These are phyloP conservation scores for Sylvilagus bachmani DNA, from an alignment of 2,113 vertebrate genomes.

Conservation along the genomic window DNA sequence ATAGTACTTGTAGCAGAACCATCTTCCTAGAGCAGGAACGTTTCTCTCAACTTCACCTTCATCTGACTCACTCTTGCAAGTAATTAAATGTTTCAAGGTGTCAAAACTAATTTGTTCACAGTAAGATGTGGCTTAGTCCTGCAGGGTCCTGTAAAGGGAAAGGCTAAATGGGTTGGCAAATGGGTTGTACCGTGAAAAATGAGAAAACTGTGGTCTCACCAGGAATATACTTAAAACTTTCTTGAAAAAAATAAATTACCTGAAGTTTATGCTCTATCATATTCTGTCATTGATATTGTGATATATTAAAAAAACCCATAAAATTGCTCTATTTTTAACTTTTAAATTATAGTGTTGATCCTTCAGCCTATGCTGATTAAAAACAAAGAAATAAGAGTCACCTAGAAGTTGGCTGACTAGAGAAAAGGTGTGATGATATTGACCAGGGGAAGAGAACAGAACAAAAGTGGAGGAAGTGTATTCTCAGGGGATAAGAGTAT, in stretches of 20 bases:
- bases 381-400: neutral
- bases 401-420: no score
- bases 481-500: no score
- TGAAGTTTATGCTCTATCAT: neutral
- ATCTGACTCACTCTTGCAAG: slow-evolving; percentile 66
- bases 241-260: neutral
- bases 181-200: slow-evolving; percentile 31
- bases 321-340: neutral
- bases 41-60: slow-evolving; percentile 60
- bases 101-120: slow-evolving; percentile 71
- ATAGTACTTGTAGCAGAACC: neutral
- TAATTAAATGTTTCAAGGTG: slow-evolving; percentile 70
- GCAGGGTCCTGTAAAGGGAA: slow-evolving; percentile 34
- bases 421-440: no score
- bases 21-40: slow-evolving; percentile 16
- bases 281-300: neutral
- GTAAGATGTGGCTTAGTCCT: slow-evolving; percentile 53
- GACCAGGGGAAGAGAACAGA: no score
- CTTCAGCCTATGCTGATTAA: neutral
- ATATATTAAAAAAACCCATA: neutral
- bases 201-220: neutral
- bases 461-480: no score
- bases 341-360: neutral
- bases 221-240: slow-evolving; percentile 11
- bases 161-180: slow-evolving; percentile 26